Evolutionary conservation across 1,140 invertebrate genomes (phyloP).

Genomic region (Agrypnia vestita): DNA sequence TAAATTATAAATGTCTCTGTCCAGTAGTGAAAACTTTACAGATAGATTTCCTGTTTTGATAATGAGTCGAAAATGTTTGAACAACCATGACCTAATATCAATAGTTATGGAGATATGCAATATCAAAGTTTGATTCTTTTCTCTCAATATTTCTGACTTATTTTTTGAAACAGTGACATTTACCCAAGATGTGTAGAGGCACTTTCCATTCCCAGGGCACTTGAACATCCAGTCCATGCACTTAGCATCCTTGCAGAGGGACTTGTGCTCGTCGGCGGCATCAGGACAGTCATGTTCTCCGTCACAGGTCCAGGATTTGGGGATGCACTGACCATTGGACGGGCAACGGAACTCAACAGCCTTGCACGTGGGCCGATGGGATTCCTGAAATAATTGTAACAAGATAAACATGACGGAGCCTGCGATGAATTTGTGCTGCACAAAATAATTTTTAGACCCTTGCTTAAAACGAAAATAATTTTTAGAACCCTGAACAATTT

Average conservation of each 20-base stretch:
- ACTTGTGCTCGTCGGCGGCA: constrained; percentile 79
- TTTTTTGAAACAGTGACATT: constrained; percentile 51
- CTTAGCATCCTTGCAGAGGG: constrained; percentile 67
- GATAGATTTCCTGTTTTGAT: no score
- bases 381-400: constrained; percentile 2
- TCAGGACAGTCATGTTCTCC: constrained; percentile 82
- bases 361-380: constrained; percentile 50
- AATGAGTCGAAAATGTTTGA: no score
- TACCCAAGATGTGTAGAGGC: constrained; percentile 73
- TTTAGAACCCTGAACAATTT: no score
- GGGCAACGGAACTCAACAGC: constrained; percentile 71
- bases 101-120: no score
- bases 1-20: no score
- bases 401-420: not conserved
- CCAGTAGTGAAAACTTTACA: no score
- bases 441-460: no score
- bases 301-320: constrained; percentile 81
- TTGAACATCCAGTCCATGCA: constrained; percentile 74
- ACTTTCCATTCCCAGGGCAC: constrained; percentile 74
- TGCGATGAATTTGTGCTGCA: no score
- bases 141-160: no score
- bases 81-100: no score
- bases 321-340: constrained; percentile 79
- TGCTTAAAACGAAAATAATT: no score
- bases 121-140: no score